Evolutionary conservation across 2,113 vertebrate species (phyloP).

Genomic region (Beaufortia kweichowensis): DNA sequence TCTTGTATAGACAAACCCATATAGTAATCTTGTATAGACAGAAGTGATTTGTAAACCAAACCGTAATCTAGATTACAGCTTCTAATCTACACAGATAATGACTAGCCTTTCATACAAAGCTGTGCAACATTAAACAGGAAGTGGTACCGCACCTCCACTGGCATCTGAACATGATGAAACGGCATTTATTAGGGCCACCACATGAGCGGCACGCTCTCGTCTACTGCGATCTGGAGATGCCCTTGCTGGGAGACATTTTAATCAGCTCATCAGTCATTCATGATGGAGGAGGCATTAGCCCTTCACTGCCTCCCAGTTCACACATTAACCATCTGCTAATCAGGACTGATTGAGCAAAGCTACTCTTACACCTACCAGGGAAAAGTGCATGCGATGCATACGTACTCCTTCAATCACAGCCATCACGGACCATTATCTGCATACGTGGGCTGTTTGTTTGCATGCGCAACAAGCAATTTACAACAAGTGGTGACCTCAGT

Average conservation of each 20-base stretch:
- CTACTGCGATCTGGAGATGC: conserved; percentile 7
- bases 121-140: background rate
- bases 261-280: conserved; percentile 33
- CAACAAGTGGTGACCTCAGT: background rate
- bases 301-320: conserved; percentile 22
- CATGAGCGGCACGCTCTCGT: background rate
- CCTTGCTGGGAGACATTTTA: conserved; percentile 34
- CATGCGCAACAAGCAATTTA: background rate
- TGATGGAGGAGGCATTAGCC: conserved; percentile 29
- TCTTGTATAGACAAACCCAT: background rate
- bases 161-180: background rate
- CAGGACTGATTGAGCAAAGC: conserved; percentile 20
- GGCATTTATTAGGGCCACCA: background rate
- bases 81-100: conserved; percentile 3
- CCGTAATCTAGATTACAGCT: conserved; percentile 14
- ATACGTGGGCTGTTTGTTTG: conserved; percentile 13
- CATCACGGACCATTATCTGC: background rate
- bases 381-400: background rate
- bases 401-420: background rate
- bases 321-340: conserved; percentile 51
- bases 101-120: background rate
- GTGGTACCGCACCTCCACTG: background rate
- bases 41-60: conserved; percentile 11
- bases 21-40: conserved; percentile 13
- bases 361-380: conserved; percentile 1